Base-by-base conservation (phyloP, 2,797 vertebrate genomes). In the Pelochelys cantorii region DNA sequence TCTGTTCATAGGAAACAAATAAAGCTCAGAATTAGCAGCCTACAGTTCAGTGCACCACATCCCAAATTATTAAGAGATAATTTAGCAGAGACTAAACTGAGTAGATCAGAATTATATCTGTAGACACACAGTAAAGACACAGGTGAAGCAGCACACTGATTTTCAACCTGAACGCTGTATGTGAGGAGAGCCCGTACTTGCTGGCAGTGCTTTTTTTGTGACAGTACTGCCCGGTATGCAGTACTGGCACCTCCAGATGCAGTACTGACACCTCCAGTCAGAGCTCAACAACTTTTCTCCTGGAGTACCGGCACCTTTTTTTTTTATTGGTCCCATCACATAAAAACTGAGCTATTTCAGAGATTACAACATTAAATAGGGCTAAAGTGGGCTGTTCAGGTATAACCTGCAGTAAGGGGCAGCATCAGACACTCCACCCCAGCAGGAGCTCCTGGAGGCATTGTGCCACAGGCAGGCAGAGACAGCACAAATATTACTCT, bases 1-100 rank as follows among this genome's bases (percentile, higher is more conserved):
- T 88, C 57, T 62, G n/a, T 62, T 87, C 79, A 88, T 87, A 78
- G 85, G 77, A 80, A 92, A 65, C 56, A 77, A 95, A 54, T 0
- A 0, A 85, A 1, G 31, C 59, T 88, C 11, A 60, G 68, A 83
- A 86, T 80, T 89, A 0, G 0, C 27, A 94, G 86, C 77, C 37
- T 81, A 37, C 34, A 78, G 77, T 87, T 68, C 2, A 7, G 31
- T 87, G 91, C 93, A 84, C 91, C 84, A 90, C 91, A 90, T 91
- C 89, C 90, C 74, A 97, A 95, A 88, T 79, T 85, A 84, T n/a
- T 81, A 82, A 79, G 93, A 48, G 42, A 48, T 48, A 48, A 48
- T 48, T 48, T 48, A 48, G 60, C 68, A 81, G 80, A 91, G 37
- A 57, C 78, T 37, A 68, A 86, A 97, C 94, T 0, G 5, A 94